phyloP scores from a whole-genome alignment of 2,888 invertebrate species.

The Trichacis sp. region DNA sequence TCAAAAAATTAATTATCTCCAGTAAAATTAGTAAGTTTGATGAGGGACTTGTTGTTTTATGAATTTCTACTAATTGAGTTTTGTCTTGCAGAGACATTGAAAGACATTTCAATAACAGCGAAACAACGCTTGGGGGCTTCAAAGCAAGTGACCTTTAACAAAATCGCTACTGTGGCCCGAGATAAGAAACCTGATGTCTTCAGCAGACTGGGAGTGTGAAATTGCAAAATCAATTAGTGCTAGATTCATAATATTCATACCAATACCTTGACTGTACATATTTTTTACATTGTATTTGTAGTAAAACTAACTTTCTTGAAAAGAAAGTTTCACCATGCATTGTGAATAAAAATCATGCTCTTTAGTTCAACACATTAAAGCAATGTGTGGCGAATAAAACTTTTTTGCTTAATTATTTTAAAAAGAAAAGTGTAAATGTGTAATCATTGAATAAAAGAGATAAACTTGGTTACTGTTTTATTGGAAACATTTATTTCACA shows the following conservation, averaged over 20 bases:
- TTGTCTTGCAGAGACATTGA: slow-evolving; percentile 60
- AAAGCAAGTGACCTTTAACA: slow-evolving; percentile 66
- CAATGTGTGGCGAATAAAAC: background rate
- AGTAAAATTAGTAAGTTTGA: slow-evolving; percentile 56
- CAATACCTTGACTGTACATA: slow-evolving; percentile 36
- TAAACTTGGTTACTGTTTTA: too few relatives aligned
- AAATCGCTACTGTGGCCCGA: slow-evolving; percentile 55
- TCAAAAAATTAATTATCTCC: slow-evolving; percentile 48
- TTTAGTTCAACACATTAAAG: background rate
- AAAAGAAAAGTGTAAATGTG: too few relatives aligned
- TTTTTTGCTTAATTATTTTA: background rate
- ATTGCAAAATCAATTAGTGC: slow-evolving; percentile 9
- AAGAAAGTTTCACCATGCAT: too few relatives aligned
- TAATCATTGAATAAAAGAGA: too few relatives aligned
- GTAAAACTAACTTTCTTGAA: background rate
- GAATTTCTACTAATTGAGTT: slow-evolving; percentile 1
- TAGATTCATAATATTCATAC: slow-evolving; percentile 42
- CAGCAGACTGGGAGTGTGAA: slow-evolving; percentile 60
- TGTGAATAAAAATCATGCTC: background rate
- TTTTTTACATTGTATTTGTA: slow-evolving; percentile 14
- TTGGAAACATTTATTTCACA: too few relatives aligned
- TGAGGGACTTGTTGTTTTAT: slow-evolving; percentile 8
- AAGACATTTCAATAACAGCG: slow-evolving; percentile 56
- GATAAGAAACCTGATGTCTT: slow-evolving; percentile 62
- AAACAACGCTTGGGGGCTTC: slow-evolving; percentile 60